A percentile compares a stretch with the other conserved stretches of the same genome.
Conservation (phyloP, 2,888 invertebrate species). For the Orgyia antiqua region DNA sequence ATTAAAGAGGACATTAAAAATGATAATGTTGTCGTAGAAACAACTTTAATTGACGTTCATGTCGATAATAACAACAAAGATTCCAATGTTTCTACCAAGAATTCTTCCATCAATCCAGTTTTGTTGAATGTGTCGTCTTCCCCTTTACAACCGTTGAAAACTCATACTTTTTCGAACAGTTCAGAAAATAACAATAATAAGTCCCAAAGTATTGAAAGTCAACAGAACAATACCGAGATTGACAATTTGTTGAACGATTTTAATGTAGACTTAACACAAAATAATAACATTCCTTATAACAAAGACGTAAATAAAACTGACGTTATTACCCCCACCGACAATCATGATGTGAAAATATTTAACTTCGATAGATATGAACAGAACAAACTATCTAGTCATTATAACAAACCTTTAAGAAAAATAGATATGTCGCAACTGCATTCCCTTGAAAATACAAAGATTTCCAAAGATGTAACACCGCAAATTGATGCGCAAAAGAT, state of each 20-base stretch:
- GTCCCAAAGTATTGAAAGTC: conserved; percentile 54
- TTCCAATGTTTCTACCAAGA: conserved; percentile 39
- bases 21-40: conserved; percentile 61
- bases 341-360: conserved; percentile 67
- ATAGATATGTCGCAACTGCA: conserved; percentile 69
- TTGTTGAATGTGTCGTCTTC: conserved; percentile 68
- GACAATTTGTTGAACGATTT: conserved; percentile 64
- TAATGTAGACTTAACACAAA: conserved; percentile 41
- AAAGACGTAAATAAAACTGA: conserved; percentile 35
- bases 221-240: conserved; percentile 53
- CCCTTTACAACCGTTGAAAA: conserved; percentile 67
- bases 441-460: conserved; percentile 66
- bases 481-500: conserved; percentile 36
- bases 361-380: conserved; percentile 75
- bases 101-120: conserved; percentile 58
- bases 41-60: conserved; percentile 67
- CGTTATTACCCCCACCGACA: conserved; percentile 41
- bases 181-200: conserved; percentile 65
- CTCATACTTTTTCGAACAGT: conserved; percentile 62
- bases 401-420: conserved; percentile 56
- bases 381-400: conserved; percentile 54
- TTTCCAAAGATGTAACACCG: conserved; percentile 67
- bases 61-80: conserved; percentile 65
- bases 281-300: conserved; percentile 36
- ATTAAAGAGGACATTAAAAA: conserved; percentile 42